Evolutionary conservation across 2,113 vertebrate species (phyloP).

Genomic region (Sinosuthora webbiana): DNA sequence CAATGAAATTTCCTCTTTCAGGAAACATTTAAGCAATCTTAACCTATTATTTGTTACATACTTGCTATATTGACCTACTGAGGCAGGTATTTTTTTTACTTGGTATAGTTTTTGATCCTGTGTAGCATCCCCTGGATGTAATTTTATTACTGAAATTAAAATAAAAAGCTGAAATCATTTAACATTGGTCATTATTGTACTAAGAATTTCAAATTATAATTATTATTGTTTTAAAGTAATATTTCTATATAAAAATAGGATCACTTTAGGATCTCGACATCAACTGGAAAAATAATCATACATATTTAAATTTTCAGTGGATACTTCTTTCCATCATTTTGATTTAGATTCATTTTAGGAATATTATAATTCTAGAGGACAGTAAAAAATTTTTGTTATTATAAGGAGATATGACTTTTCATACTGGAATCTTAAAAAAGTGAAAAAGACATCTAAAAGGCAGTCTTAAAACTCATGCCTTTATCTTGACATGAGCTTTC

Average conservation of each 20-base stretch:
- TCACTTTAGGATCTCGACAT: background rate
- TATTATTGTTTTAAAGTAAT: background rate
- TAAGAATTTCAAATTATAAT: background rate
- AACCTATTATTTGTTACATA: background rate
- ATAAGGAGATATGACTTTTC: background rate
- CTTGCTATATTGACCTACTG: background rate
- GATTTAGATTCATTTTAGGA: background rate
- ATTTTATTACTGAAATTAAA: background rate
- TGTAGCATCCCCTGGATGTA: background rate
- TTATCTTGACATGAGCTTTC: background rate
- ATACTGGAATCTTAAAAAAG: background rate
- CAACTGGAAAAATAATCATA: background rate
- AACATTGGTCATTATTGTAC: background rate
- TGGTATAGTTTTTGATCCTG: background rate
- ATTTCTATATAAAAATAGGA: background rate
- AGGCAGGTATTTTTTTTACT: background rate
- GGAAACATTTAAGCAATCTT: background rate
- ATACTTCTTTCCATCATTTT: background rate
- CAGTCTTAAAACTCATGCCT: background rate
- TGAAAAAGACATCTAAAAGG: constrained; percentile 6
- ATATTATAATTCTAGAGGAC: background rate
- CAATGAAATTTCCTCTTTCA: background rate
- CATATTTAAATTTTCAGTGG: background rate
- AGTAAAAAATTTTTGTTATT: background rate
- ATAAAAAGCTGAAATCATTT: background rate